Evolutionary conservation across 2,113 vertebrate genomes (phyloP), one percentile per base, ranked within the genome.

Genomic region (Clinocottus analis): DNA sequence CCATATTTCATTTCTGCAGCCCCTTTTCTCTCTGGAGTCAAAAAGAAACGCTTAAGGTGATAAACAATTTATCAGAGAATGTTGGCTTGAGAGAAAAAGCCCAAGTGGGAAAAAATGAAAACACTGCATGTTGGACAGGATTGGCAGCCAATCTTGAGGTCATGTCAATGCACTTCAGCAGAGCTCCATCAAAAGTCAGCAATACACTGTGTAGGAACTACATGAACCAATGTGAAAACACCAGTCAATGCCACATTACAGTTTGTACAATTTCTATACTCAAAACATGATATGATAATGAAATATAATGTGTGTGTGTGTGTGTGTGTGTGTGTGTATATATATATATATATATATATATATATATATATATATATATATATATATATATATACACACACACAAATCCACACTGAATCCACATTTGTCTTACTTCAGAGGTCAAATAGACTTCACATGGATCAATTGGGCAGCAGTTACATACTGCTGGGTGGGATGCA

Each of bases 61-160:
- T 87, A 79, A 80, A 91, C 86, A 91, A 90, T 94, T 89, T 91
- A 91, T 92, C 86, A 90, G 82, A 83, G 47, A 31, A 76, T 59
- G 61, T 77, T 85, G 84, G 69, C 71, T 90, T 49, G 75, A 72
- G 80, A 87, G 62, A 43, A n/a, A 79, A 75, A 82, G 39, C 25
- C 72, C 58, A 63, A 66, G 35, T 72, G 63, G 61, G 21, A 67
- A 82, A 78, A 85, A 80, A 80, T 35, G 63, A 85, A 91, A 88
- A 89, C 59, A 70, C 41, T 29, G 43, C 63, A 37, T 47, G 69
- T 67, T 72, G 73, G 89, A 76, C 82, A 67, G 47, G 67, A 88
- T 79, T 91, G 91, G 92, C 87, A 93, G 80, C 85, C 85, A 82
- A 87, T 90, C 79, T 85, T 23, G 64, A 85, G 85, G 83, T 89